These are phyloP conservation scores for Trisateles emortualis DNA, from an alignment of 2,888 invertebrate species.

Conservation along the genomic window DNA sequence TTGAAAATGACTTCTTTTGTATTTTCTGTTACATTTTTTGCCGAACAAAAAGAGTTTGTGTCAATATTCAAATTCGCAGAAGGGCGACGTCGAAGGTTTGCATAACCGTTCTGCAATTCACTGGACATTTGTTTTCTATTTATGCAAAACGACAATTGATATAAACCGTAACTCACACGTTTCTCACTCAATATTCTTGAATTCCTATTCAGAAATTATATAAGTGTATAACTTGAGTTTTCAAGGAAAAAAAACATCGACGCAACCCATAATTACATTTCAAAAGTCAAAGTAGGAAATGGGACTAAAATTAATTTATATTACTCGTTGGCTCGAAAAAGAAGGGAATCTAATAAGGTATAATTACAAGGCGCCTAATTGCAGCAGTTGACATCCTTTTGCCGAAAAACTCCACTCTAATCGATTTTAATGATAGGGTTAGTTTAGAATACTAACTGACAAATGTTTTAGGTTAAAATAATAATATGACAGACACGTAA, in stretches of 20 bases:
- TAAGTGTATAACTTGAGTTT: conserved; percentile 24
- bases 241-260: conserved; percentile 32
- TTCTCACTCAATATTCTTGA: not conserved
- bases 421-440: conserved; percentile 77
- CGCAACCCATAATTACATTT: conserved; percentile 56
- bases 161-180: conserved; percentile 27
- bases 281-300: conserved; percentile 63
- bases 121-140: conserved; percentile 42
- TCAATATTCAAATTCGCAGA: conserved; percentile 79
- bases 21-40: conserved; percentile 55
- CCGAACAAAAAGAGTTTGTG: conserved; percentile 64
- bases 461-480: conserved; percentile 23
- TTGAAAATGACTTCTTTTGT: conserved; percentile 51
- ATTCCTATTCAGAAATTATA: conserved; percentile 16
- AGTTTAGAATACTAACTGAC: conserved; percentile 28
- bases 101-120: conserved; percentile 65
- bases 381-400: conserved; percentile 77
- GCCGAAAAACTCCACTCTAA: conserved; percentile 63
- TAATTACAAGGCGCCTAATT: conserved; percentile 77
- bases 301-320: conserved; percentile 67
- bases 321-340: conserved; percentile 61
- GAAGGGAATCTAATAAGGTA: conserved; percentile 71
- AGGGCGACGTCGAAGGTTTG: conserved; percentile 59
- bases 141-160: conserved; percentile 29
- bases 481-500: conserved; percentile 5